These are phyloP conservation scores for Ctena decussata DNA, from an alignment of 2,888 invertebrate genomes.

Conservation along the genomic window DNA sequence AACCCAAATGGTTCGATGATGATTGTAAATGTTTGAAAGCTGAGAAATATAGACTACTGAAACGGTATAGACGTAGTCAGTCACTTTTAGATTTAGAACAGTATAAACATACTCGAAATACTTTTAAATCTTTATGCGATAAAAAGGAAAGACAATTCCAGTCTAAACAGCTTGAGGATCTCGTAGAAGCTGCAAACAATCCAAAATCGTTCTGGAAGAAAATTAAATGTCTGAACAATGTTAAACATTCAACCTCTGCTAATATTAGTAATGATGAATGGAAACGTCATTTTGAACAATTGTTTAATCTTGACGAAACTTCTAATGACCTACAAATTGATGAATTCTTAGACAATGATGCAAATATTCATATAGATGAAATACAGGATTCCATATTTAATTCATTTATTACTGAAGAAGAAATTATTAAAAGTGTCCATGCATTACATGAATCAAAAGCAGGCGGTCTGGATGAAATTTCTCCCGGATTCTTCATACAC, in stretches of 20 bases:
- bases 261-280: too few relatives aligned
- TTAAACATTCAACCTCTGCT: too few relatives aligned
- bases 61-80: too few relatives aligned
- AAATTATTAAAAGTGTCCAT: not conserved
- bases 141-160: not conserved
- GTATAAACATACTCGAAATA: not conserved
- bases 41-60: too few relatives aligned
- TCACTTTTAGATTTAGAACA: too few relatives aligned
- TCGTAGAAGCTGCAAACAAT: not conserved
- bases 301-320: not conserved
- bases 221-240: too few relatives aligned
- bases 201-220: too few relatives aligned
- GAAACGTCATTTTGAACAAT: too few relatives aligned
- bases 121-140: too few relatives aligned
- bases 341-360: not conserved
- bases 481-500: too few relatives aligned
- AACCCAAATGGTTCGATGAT: not conserved
- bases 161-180: not conserved
- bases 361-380: not conserved
- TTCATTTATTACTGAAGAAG: not conserved
- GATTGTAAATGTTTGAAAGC: not conserved
- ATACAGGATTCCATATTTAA: not conserved
- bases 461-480: too few relatives aligned
- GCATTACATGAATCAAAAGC: not conserved
- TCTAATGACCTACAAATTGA: not conserved